Evolutionary conservation across 1,140 invertebrate species (phyloP), one percentile per base, ranked within the genome.

Genomic region (Akabosia matsudoensis): DNA sequence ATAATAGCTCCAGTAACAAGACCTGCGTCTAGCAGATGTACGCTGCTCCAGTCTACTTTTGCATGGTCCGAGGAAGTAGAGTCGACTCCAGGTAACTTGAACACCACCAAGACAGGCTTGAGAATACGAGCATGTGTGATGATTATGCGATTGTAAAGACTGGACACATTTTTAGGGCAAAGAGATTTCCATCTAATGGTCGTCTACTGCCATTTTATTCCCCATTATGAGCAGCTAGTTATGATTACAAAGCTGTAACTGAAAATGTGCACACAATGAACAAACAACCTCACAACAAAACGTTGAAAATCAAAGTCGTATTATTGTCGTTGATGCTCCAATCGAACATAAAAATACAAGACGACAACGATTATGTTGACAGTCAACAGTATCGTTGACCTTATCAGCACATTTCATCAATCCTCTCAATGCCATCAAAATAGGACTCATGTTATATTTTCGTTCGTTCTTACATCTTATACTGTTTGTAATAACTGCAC

Each of bases 181-280:
- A 67, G 3, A 67, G 31, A 30, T 30, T 67, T 30, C 61, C 61
- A 30, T 67, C 61, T 28, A 13, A 30, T 67, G 61, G 28, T 7
- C 61, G 4, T 22, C 61, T 10, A 31, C 61, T 18, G 18, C 31
- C 61, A 67, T 31, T 67, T 67, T 67, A 67, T 67, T 24, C 31
- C 61, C 61, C 61, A 67, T 67, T 67, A 67, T 22, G 61, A 28
- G 61, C 61, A 67, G 61, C 61, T 67, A 67, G 61, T 67, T 67
- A 67, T 31, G 24, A 67, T 31, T 67, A 67, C 24, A 18, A 45
- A 7, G 7, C 18, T 45, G 18, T 45, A n/a, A n/a, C n/a, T n/a
- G n/a, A n/a, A n/a, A n/a, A n/a, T n/a, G n/a, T n/a, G n/a, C n/a
- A n/a, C n/a, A n/a, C n/a, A n/a, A n/a, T n/a, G n/a, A n/a, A n/a